These are phyloP conservation scores for Nothocercus nigrocapillus DNA, from an alignment of 2,113 vertebrate species.

Conservation along the genomic window DNA sequence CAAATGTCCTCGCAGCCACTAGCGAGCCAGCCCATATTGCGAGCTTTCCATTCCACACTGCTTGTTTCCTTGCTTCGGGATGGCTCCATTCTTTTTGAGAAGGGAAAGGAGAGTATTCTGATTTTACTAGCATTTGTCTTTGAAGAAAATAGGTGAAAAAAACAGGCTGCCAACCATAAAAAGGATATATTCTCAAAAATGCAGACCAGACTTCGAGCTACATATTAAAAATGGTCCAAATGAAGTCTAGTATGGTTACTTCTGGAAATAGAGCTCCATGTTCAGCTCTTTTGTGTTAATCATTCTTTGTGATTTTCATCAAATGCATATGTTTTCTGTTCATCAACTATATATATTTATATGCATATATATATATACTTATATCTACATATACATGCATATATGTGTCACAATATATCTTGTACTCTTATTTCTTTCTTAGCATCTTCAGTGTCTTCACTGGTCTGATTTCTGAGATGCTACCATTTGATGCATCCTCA, in stretches of 20 bases:
- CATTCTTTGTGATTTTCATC: neutral
- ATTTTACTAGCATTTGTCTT: neutral
- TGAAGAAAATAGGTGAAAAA: neutral
- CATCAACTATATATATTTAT: neutral
- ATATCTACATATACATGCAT: neutral
- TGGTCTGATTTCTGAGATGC: neutral
- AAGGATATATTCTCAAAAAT: neutral
- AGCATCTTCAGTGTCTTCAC: neutral
- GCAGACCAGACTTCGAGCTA: neutral
- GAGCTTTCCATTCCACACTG: rapidly evolving
- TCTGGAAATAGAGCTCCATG: neutral
- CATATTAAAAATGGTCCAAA: neutral
- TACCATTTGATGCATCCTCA: neutral
- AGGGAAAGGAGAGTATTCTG: neutral
- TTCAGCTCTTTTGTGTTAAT: neutral
- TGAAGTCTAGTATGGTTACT: neutral
- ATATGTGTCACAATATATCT: neutral
- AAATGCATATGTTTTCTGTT: neutral
- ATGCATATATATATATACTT: neutral
- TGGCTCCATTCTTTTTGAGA: neutral
- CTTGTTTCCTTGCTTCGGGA: neutral
- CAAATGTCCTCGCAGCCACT: neutral
- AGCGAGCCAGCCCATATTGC: neutral
- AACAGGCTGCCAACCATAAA: neutral
- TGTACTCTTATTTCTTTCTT: neutral